Conservation (phyloP, 92 coral and sea anemone genomes). For the Umimayanthus chanpuru region DNA sequence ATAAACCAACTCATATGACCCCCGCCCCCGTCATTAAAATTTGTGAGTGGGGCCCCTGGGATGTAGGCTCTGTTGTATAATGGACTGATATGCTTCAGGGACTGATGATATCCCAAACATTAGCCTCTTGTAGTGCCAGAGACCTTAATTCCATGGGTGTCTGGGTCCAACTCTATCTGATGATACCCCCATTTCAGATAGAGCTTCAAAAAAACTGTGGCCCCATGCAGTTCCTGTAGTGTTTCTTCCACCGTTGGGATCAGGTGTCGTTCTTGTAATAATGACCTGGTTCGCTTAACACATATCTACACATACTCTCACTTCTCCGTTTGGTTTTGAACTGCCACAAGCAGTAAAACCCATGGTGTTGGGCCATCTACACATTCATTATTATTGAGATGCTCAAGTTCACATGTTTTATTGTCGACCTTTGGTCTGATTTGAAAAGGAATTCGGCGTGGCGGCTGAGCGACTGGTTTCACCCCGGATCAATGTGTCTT, state of each 20-base stretch:
- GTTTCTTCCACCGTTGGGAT: neutral
- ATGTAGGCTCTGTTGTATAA: too few species aligned
- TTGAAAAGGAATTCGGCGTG: conserved; percentile 1
- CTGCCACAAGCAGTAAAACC: neutral
- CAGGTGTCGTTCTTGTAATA: neutral
- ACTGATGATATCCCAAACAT: too few species aligned
- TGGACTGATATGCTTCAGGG: too few species aligned
- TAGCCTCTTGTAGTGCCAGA: neutral
- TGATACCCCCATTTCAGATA: neutral
- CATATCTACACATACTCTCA: neutral
- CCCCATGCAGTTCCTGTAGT: neutral
- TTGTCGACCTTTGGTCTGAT: neutral
- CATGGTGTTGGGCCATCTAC: conserved; percentile 28
- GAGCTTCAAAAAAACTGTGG: neutral
- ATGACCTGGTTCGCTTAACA: neutral
- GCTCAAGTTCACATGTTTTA: neutral
- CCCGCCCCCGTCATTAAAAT: too few species aligned
- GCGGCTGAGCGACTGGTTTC: neutral
- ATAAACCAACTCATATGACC: too few species aligned
- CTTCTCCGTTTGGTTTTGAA: neutral
- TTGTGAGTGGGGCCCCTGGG: too few species aligned
- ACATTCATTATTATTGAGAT: neutral
- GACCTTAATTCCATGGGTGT: neutral
- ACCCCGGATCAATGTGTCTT: neutral
- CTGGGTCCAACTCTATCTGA: neutral